Evolutionary conservation across 2,797 vertebrate genomes (phyloP).

Genomic region (Periophthalmus magnuspinnatus): DNA sequence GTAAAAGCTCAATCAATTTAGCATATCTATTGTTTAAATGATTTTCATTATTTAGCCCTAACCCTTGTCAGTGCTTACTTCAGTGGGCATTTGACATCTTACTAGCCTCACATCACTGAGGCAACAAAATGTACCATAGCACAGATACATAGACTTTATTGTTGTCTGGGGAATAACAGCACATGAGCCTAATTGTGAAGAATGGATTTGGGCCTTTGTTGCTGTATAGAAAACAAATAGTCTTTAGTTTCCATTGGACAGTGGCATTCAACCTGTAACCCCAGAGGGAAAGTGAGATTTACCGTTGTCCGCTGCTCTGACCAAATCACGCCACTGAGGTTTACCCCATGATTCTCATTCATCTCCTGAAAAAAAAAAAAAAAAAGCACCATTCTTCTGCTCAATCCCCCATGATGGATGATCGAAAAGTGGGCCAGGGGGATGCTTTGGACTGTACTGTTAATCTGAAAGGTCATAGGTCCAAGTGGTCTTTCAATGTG

Average conservation of each 20-base stretch:
- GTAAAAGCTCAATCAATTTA: too few species aligned
- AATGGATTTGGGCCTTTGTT: slow-evolving; percentile 1
- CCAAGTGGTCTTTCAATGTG: slow-evolving; percentile 8
- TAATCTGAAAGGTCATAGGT: slow-evolving; percentile 50
- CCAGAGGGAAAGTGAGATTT: slow-evolving; percentile 43
- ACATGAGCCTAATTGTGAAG: slow-evolving; percentile 2
- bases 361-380: slow-evolving; percentile 32
- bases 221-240: slow-evolving; percentile 9
- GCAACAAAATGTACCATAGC: neutral
- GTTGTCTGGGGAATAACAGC: neutral
- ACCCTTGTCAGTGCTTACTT: too few species aligned
- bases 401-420: slow-evolving; percentile 22
- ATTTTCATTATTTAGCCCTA: too few species aligned
- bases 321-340: slow-evolving; percentile 30
- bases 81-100: neutral
- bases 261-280: slow-evolving; percentile 16
- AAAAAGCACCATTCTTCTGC: slow-evolving; percentile 19
- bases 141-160: neutral
- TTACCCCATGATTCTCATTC: slow-evolving; percentile 40
- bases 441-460: slow-evolving; percentile 32
- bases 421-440: slow-evolving; percentile 39
- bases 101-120: neutral
- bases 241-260: neutral
- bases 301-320: slow-evolving; percentile 23
- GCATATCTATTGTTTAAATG: too few species aligned